Evolutionary conservation across 2,797 vertebrate genomes (phyloP), one percentile per base, ranked within the genome.

Genomic region (Sternarchorhynchus goeldii): DNA sequence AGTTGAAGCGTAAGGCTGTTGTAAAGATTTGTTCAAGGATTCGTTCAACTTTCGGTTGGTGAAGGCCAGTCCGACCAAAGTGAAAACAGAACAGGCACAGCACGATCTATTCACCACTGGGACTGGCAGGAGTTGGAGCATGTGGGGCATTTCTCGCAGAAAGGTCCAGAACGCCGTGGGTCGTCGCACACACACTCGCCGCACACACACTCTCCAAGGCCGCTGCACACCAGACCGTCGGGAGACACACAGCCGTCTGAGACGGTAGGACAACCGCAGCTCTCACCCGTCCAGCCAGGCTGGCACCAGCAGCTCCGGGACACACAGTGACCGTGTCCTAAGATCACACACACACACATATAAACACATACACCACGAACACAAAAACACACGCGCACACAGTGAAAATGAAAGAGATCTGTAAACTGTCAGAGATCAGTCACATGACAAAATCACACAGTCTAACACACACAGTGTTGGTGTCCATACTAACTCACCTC

Each of bases 311-410:
- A 99, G 79, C 92, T 91, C 6, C 95, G 94, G 2, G 82, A 91
- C 88, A 96, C 93, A 86, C 97, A 99, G 86, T 92, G 91, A 17
- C 97, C 97, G 10, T 91, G 93, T n/a, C 96, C 97, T 99, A 87
- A 65, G 21, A 36, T 14, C 16, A 68, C 20, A 63, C 64, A 77
- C 39, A 78, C 25, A 76, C 34, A 53, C 12, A 63, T 50, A 25
- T 25, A 25, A 25, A 25, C 25, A 25, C 25, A 25, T 25, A 25
- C 25, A 25, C 25, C 25, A 25, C 25, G 25, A 25, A 25, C 20
- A 6, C 18, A 41, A 31, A 60, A 18, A 50, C 25, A 21, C 41
- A 20, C 8, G 14, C n/a, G 5, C 25, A 25, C 25, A 25, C 25
- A 25, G 25, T 25, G 25, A 25, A 25, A 25, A 25, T 25, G 25